phyloP scores from a whole-genome alignment of 2,113 vertebrate species.

The Microtus oregoni region DNA sequence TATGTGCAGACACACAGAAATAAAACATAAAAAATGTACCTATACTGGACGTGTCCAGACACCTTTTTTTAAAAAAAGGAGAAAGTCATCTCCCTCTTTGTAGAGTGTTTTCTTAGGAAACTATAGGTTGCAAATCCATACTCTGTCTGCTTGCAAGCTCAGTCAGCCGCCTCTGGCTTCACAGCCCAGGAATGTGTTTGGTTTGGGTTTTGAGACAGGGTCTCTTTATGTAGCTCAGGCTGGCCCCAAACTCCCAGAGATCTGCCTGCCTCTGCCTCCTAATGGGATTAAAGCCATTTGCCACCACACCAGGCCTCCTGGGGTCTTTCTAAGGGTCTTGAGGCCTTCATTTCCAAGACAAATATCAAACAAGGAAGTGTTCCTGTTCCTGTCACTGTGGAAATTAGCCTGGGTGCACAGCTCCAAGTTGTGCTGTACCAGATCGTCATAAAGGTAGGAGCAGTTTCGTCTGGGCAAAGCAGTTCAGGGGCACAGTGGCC shows the following conservation, averaged over 20 bases:
- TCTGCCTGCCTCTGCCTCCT: neutral
- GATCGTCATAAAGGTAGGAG: neutral
- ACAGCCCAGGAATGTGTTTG: neutral
- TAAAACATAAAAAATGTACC: neutral
- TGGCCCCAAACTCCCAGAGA: neutral
- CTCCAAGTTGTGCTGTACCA: neutral
- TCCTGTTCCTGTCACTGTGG: neutral
- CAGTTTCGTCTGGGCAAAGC: neutral
- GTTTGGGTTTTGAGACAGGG: neutral
- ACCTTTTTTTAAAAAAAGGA: neutral
- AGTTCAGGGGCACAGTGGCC: neutral
- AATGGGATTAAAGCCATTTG: neutral
- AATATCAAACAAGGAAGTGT: neutral
- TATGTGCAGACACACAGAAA: neutral
- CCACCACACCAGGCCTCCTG: neutral
- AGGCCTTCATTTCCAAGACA: neutral
- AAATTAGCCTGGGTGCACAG: neutral
- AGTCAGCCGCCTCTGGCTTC: neutral
- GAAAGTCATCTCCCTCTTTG: neutral
- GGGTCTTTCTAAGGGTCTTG: neutral
- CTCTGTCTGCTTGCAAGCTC: neutral
- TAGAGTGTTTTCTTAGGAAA: neutral
- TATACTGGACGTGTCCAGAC: neutral
- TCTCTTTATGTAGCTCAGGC: neutral
- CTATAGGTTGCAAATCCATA: neutral